phyloP scores from a whole-genome alignment of 2,113 vertebrate genomes.

The Xiphophorus maculatus region DNA sequence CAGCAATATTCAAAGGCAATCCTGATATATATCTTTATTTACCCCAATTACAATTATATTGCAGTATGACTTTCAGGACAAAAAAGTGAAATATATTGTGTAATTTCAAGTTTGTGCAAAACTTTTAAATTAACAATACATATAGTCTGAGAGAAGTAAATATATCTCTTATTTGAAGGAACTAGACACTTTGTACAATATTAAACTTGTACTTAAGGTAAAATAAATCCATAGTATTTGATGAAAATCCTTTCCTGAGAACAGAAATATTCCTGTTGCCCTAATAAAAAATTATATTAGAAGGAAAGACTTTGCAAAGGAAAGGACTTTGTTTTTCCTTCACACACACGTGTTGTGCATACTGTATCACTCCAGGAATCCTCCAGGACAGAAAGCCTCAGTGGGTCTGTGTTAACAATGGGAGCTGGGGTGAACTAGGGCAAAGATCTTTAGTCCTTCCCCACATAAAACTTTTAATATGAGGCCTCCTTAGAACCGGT shows the following conservation, averaged over 20 bases:
- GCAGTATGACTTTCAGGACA: background rate
- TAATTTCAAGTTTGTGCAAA: background rate
- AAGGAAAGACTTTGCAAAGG: background rate
- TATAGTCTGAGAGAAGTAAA: background rate
- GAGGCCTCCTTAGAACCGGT: conserved; percentile 79
- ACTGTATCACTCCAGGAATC: conserved; percentile 37
- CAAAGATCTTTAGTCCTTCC: conserved; percentile 76
- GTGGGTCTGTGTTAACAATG: conserved; percentile 80
- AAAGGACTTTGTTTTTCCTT: conserved; percentile 1
- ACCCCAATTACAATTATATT: background rate
- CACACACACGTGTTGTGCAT: conserved; percentile 17
- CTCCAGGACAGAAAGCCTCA: conserved; percentile 55
- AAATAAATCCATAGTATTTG: no score
- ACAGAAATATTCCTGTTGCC: background rate
- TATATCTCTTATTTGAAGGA: background rate
- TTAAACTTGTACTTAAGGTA: background rate
- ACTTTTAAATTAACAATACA: background rate
- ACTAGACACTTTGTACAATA: background rate
- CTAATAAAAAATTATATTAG: background rate
- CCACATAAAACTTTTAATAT: conserved; percentile 85
- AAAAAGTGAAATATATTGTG: background rate
- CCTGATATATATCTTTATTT: background rate
- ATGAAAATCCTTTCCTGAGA: background rate
- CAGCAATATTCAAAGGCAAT: background rate
- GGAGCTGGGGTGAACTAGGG: conserved; percentile 69